These are phyloP conservation scores for Eupithecia exiguata DNA, from an alignment of 2,888 invertebrate genomes.

Conservation along the genomic window DNA sequence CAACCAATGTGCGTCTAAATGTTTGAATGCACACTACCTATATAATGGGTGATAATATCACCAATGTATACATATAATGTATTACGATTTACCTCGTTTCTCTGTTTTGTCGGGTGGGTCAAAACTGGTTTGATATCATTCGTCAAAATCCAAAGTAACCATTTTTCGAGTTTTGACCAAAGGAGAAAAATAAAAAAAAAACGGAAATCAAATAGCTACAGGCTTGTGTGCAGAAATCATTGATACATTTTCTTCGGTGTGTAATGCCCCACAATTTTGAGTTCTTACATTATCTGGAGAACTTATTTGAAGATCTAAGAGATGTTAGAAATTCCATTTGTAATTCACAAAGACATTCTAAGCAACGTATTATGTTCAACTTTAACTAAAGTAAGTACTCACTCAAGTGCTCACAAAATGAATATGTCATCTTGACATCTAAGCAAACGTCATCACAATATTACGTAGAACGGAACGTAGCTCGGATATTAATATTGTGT, in stretches of 20 bases:
- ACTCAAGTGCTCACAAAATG: background rate
- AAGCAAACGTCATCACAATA: slow-evolving; percentile 22
- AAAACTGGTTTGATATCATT: too few relatives aligned
- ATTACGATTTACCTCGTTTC: too few relatives aligned
- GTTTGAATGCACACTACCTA: too few relatives aligned
- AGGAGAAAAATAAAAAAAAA: too few relatives aligned
- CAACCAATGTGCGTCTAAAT: too few relatives aligned
- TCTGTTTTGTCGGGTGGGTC: too few relatives aligned
- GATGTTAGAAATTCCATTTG: background rate
- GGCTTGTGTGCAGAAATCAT: background rate
- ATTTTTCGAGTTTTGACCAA: too few relatives aligned
- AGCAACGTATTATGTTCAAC: background rate
- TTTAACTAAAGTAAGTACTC: background rate
- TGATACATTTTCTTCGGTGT: background rate
- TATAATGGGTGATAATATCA: too few relatives aligned
- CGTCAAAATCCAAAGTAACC: too few relatives aligned
- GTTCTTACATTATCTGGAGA: background rate
- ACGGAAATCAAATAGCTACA: background rate
- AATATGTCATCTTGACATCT: slow-evolving; percentile 20
- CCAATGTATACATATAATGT: too few relatives aligned
- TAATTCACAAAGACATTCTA: background rate
- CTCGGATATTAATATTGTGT: slow-evolving; percentile 19
- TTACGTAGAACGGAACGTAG: slow-evolving; percentile 15
- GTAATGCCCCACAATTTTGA: background rate
- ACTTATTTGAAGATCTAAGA: too few relatives aligned